phyloP scores from a whole-genome alignment of 1,140 invertebrate species.

The Marisa cornuarietis region DNA sequence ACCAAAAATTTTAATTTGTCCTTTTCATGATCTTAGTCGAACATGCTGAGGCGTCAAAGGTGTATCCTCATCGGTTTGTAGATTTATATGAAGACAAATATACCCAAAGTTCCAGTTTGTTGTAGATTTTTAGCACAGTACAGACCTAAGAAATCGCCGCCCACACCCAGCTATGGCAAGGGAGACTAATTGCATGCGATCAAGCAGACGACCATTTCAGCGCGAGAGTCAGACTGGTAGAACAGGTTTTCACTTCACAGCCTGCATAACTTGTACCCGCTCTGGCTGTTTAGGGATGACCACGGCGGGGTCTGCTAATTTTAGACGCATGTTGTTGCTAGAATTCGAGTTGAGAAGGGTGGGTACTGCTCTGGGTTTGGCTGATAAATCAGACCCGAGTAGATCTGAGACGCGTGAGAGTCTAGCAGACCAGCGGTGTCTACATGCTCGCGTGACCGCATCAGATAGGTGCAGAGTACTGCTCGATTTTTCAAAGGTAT shows the following conservation, averaged over 20 bases:
- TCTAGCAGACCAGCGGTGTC: not conserved
- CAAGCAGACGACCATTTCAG: conserved; percentile 14
- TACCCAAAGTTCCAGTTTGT: too few species aligned
- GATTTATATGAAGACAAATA: not conserved
- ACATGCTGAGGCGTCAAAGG: too few species aligned
- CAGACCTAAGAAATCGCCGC: too few species aligned
- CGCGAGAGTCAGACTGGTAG: conserved; percentile 13
- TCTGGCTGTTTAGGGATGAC: conserved; percentile 5
- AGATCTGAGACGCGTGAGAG: not conserved
- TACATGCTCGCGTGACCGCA: too few species aligned
- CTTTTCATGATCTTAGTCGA: too few species aligned
- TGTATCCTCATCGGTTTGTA: not conserved
- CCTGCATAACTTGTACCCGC: not conserved
- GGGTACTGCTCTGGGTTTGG: not conserved
- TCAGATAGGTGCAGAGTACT: too few species aligned
- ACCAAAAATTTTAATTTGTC: too few species aligned
- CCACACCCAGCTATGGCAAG: not conserved
- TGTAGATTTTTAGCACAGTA: too few species aligned
- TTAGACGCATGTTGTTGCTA: conserved; percentile 18
- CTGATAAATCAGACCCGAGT: not conserved
- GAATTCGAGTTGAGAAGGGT: conserved; percentile 19
- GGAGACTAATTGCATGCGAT: not conserved
- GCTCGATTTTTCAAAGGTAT: too few species aligned
- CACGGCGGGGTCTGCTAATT: not conserved
- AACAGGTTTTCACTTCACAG: conserved; percentile 14